Evolutionary conservation across 2,888 invertebrate species (phyloP).

Genomic region (Galerucella calmariensis): DNA sequence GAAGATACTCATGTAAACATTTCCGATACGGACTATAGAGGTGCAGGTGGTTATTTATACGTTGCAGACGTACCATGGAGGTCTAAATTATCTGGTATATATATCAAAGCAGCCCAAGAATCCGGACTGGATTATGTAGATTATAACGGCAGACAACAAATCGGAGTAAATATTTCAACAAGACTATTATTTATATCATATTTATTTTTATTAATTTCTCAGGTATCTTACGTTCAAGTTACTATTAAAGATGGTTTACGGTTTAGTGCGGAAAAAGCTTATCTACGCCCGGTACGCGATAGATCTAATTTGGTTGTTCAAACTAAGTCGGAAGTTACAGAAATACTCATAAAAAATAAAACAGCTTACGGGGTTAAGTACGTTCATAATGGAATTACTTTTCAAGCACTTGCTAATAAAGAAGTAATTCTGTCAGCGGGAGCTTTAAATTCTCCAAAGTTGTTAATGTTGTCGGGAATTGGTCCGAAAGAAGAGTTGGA

Average conservation of each 20-base stretch:
- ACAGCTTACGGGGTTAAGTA: constrained; percentile 64
- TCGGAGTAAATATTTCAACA: constrained; percentile 66
- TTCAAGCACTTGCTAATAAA: constrained; percentile 64
- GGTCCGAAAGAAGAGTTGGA: constrained; percentile 72
- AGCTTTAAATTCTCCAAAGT: constrained; percentile 82
- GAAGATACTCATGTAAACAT: constrained; percentile 58
- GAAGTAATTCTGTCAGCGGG: constrained; percentile 75
- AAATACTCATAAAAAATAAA: constrained; percentile 67
- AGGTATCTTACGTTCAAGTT: constrained; percentile 70
- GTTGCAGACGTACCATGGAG: constrained; percentile 60
- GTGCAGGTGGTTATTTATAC: constrained; percentile 61
- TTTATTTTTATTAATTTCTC: constrained; percentile 3
- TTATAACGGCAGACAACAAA: constrained; percentile 73
- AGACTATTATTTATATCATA: not conserved
- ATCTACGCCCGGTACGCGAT: constrained; percentile 70
- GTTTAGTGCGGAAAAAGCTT: constrained; percentile 75
- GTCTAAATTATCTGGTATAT: constrained; percentile 67
- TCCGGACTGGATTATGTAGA: constrained; percentile 76
- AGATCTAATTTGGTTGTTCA: constrained; percentile 77
- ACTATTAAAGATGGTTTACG: constrained; percentile 71
- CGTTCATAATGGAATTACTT: constrained; percentile 40
- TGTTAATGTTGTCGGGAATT: constrained; percentile 76
- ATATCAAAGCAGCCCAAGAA: constrained; percentile 70
- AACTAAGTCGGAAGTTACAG: constrained; percentile 68
- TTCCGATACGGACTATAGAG: constrained; percentile 58